Conservation (phyloP, 2,113 vertebrate species). For the Coregonus clupeaformis region DNA sequence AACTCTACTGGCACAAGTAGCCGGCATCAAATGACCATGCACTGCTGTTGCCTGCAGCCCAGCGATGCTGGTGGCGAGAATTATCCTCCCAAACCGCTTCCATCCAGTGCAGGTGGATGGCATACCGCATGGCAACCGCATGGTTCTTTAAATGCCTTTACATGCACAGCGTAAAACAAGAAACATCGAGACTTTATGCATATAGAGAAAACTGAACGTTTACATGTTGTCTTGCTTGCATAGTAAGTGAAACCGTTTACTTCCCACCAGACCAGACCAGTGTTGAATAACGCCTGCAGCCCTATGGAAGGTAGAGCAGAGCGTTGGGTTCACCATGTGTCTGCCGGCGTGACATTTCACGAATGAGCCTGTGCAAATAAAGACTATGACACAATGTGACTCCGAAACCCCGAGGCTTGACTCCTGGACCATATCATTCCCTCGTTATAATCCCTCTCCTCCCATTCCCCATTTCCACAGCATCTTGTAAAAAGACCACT, state of each 20-base stretch:
- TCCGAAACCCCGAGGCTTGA: not conserved
- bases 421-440: not conserved
- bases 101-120: not conserved
- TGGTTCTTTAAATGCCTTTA: not conserved
- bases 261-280: not conserved
- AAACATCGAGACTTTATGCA: not conserved
- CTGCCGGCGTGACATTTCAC: not conserved
- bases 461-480: not conserved
- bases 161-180: not conserved
- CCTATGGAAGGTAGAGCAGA: too few species aligned
- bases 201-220: too few species aligned
- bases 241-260: not conserved
- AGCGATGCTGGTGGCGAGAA: not conserved
- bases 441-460: not conserved
- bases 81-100: not conserved
- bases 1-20: not conserved
- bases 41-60: not conserved
- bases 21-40: not conserved
- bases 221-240: not conserved
- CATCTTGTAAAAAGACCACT: constrained; percentile 4
- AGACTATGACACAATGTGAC: not conserved
- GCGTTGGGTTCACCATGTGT: not conserved
- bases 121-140: not conserved
- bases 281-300: not conserved
- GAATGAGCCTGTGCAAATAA: not conserved